Conservation (phyloP, 1,140 invertebrate species). For the Cydia splendana region DNA sequence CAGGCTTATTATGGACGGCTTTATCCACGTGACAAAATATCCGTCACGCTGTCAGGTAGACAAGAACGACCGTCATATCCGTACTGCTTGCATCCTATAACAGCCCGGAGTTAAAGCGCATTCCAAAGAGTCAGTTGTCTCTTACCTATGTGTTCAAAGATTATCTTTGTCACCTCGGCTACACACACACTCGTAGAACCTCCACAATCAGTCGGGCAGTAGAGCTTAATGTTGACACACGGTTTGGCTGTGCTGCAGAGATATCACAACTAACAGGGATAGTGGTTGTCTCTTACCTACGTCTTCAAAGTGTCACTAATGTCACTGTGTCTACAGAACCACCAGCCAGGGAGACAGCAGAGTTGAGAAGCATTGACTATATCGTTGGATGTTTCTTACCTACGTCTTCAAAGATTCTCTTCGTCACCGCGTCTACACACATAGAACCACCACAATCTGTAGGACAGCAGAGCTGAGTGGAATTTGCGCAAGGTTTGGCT, state of each 20-base stretch:
- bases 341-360: slow-evolving; percentile 80
- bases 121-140: neutral
- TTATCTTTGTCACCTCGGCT: slow-evolving; percentile 72
- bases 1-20: too few relatives aligned
- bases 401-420: slow-evolving; percentile 56
- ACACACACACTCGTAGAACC: slow-evolving; percentile 77
- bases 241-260: slow-evolving; percentile 47
- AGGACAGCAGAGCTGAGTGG: slow-evolving; percentile 75
- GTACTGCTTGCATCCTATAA: too few relatives aligned
- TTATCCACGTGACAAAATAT: too few relatives aligned
- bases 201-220: slow-evolving; percentile 80
- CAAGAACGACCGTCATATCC: too few relatives aligned
- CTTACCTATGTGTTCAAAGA: slow-evolving; percentile 58
- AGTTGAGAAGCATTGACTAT: slow-evolving; percentile 45
- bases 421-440: slow-evolving; percentile 79
- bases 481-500: slow-evolving; percentile 40
- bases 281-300: slow-evolving; percentile 52
- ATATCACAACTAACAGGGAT: slow-evolving; percentile 56
- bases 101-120: too few relatives aligned
- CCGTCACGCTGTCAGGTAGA: too few relatives aligned
- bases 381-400: slow-evolving; percentile 41
- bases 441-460: slow-evolving; percentile 80
- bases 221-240: slow-evolving; percentile 58
- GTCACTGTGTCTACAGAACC: slow-evolving; percentile 79
- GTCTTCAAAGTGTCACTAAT: slow-evolving; percentile 53